A percentile compares a stretch with the other conserved stretches of the same genome.
These are phyloP conservation scores for Caranx melampygus DNA, from an alignment of 2,113 vertebrate genomes.

Conservation along the genomic window DNA sequence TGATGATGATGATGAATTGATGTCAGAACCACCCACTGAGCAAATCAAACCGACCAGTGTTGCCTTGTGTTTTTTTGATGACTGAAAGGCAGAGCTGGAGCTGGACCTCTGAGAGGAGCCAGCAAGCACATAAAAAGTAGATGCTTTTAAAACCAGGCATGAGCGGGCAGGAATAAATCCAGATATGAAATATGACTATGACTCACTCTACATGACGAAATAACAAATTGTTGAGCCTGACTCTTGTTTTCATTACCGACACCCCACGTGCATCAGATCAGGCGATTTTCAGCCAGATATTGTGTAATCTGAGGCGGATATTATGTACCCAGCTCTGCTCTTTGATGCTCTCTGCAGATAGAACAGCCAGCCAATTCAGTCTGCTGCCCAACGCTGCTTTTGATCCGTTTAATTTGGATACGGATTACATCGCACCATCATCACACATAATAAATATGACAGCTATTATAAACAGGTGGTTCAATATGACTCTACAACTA, in stretches of 20 bases:
- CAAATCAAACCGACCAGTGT: neutral
- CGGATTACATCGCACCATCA: constrained; percentile 24
- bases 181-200: neutral
- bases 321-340: neutral
- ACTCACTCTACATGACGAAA: neutral
- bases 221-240: neutral
- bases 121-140: neutral
- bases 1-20: neutral
- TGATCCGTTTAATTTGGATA: constrained; percentile 43
- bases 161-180: neutral
- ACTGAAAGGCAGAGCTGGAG: neutral
- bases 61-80: neutral
- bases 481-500: constrained; percentile 3
- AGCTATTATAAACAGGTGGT: constrained; percentile 31
- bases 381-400: constrained; percentile 22
- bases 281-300: neutral
- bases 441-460: constrained; percentile 21
- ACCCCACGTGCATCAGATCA: neutral
- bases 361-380: neutral
- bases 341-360: constrained; percentile 12
- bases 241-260: neutral
- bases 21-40: neutral
- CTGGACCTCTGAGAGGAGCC: neutral
- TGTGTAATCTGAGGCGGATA: neutral
- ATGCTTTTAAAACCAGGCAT: constrained; percentile 1